Base-by-base conservation (phyloP, 2,888 invertebrate genomes). In the Conchocele bisecta region DNA sequence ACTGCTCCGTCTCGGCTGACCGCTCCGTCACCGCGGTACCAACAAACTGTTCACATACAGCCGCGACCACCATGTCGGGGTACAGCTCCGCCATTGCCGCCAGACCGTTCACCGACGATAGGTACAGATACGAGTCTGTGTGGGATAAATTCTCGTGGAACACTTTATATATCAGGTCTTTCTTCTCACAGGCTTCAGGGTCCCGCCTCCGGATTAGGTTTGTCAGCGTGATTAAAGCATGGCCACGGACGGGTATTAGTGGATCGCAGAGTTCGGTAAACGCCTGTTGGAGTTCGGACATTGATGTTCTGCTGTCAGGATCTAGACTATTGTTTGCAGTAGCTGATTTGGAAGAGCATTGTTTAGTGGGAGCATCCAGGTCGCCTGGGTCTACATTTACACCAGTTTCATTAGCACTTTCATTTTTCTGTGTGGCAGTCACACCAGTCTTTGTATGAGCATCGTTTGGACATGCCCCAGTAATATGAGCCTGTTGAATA, bases 121-220 rank as follows among this genome's bases (percentile, higher is more conserved):
- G 91, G 89, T 97, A 97, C 65, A 97, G 93, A 88, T 96, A 97
- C 0, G 96, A 95, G 88, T 97, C 97, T 13, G 94, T 91, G 83
- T 96, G 93, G 87, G 94, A 94, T 0, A 97, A 89, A 91, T 95
- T 94, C 90, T 95, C 94, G 94, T 95, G 94, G 85, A 96, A 95
- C 29, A 96, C 91, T 83, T 94, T 94, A 65, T 96, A 92, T 58
- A 96, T 88, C 75, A 93, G 93, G n/a, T 85, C 81, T 44, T 70
- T 67, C 39, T 82, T 83, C 24, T 69, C 92, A 71, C 94, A 87
- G 11, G 94, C 93, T 83, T 94, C 94, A 28, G 92, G 82, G 91
- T 96, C 94, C 76, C 92, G 93, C 20, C 91, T 91, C 84, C 94
- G 93, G 54, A 97, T 92, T n/a, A 97, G 92, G 91, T 94, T 95